Base-by-base conservation (phyloP, 2,888 invertebrate species). In the Trisateles emortualis region DNA sequence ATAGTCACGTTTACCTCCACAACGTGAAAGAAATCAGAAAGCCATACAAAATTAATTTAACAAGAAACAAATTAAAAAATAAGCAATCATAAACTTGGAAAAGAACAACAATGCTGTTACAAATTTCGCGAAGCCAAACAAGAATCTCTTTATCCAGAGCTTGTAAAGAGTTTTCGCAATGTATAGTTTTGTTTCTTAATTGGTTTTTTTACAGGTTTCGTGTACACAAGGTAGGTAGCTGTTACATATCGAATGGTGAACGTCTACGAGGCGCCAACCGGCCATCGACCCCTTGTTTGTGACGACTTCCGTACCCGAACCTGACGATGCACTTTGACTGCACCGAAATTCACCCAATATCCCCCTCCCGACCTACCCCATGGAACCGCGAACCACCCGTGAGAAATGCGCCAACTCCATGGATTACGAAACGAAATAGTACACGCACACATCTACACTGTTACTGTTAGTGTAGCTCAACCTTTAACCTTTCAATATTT, bases 221-320 rank as follows among this genome's bases (percentile, higher is more conserved):
- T 48, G 10, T 36, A 24, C 4, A 40, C 16, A 32, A 51, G 56
- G 59, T 68, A 51, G 53, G 57, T 68, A 59, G 9, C 35, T 44
- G 44, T 57, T 56, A 64, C 39, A 51, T 71, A 64, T 76, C 64
- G 68, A 75, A 58, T 60, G 59, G 61, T 49, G 35, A 62, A 78
- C 71, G 87, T 75, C 87, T 64, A 58, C 45, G 43, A 58, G 90
- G 87, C 90, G 90, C 90, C 90, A 63, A 29, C 33, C 77, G 87
- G 84, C 68, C 86, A 68, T 77, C 72, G 81, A 86, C 80, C 88
- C 68, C 76, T 60, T 88, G 86, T 89, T 90, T 90, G 87, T 83
- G 78, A 83, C 80, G 78, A 83, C 83, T 88, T 88, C 88, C 84
- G 83, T 74, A 72, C 76, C 76, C 78, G 61, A 84, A 83, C 72